Conservation (phyloP, 2,113 vertebrate genomes). For the Myocastor coypus region DNA sequence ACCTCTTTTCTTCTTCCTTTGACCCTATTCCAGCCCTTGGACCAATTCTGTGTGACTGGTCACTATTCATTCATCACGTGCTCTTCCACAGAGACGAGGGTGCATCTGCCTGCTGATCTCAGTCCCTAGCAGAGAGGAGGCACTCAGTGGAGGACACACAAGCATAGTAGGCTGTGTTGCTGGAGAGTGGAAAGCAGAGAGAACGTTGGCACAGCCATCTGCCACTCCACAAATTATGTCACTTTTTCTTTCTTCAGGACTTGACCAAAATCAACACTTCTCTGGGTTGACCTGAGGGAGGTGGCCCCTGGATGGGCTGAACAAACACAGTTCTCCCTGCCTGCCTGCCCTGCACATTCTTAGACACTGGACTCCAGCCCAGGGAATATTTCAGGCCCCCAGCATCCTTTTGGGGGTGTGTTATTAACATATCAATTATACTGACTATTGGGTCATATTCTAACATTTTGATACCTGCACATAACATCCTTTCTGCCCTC, state of each 20-base stretch:
- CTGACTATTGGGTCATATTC: not conserved
- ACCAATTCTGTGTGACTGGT: not conserved
- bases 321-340: not conserved
- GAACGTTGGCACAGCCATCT: not conserved
- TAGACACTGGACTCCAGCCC: not conserved
- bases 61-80: not conserved
- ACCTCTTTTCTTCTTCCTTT: not conserved
- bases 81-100: not conserved
- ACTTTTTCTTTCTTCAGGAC: not conserved
- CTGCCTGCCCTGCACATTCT: not conserved
- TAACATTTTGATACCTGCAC: not conserved
- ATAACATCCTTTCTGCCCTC: not conserved
- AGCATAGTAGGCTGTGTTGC: not conserved
- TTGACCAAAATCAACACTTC: conserved; percentile 51
- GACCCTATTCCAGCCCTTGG: not conserved
- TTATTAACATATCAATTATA: not conserved
- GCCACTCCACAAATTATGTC: not conserved
- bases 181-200: not conserved
- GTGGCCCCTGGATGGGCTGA: not conserved
- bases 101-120: not conserved
- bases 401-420: not conserved
- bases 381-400: not conserved
- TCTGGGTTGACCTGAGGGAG: not conserved
- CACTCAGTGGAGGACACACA: not conserved
- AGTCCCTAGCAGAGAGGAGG: not conserved